These are phyloP conservation scores for Sebastes matsubarae DNA, from an alignment of 2,797 vertebrate species.

Conservation along the genomic window DNA sequence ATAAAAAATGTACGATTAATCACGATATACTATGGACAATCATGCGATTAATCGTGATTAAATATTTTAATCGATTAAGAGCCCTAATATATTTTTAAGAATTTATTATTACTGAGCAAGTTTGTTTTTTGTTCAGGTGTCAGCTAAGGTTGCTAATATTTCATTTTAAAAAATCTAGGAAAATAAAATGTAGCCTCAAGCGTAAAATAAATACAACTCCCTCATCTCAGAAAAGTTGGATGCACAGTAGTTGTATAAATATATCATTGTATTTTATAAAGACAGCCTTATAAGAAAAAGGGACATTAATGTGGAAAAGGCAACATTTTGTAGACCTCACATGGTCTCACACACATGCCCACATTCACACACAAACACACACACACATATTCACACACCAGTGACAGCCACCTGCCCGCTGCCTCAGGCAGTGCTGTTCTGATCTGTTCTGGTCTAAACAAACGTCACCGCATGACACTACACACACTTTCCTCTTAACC, in stretches of 20 bases:
- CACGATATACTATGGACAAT: too few relatives aligned
- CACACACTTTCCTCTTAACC: constrained; percentile 85
- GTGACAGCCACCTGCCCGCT: constrained; percentile 89
- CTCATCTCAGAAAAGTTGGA: not conserved
- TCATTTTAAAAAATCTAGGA: not conserved
- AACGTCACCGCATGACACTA: constrained; percentile 88
- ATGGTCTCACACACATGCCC: constrained; percentile 23
- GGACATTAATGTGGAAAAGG: constrained; percentile 7
- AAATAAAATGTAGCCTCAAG: not conserved
- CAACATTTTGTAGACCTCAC: constrained; percentile 7
- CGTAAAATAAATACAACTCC: too few relatives aligned
- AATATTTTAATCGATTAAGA: too few relatives aligned
- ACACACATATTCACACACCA: constrained; percentile 66
- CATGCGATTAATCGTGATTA: too few relatives aligned
- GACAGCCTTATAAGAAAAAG: not conserved
- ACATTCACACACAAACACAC: not conserved
- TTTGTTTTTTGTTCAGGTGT: not conserved
- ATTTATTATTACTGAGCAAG: not conserved
- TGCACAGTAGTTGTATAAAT: not conserved
- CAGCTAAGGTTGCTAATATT: not conserved
- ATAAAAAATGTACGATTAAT: too few relatives aligned
- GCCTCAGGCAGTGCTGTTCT: constrained; percentile 80
- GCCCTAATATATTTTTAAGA: too few relatives aligned
- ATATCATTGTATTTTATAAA: not conserved
- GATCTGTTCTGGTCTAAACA: constrained; percentile 93